Base-by-base conservation (phyloP, 2,888 invertebrate species). In the Epiblema foenella region DNA sequence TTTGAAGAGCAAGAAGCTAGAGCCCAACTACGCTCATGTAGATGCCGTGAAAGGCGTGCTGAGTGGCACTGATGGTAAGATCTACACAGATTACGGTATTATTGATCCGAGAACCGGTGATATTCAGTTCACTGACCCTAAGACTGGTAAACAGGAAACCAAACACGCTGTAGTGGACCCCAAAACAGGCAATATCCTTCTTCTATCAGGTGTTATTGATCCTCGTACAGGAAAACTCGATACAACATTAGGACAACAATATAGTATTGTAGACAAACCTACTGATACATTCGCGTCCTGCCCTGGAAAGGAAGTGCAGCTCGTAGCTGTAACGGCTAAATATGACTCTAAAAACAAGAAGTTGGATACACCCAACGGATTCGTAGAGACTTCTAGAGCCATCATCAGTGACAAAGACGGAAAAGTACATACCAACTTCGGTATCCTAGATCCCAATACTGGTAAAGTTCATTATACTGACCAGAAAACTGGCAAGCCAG, bases 351-450 rank as follows among this genome's bases (percentile, higher is more conserved):
- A 95, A 83, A 93, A 89, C 54, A 95, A 94, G 68, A 94, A 94
- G 80, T 83, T 95, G 11, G 95, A 95, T 74, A 89, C 94, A 75
- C 94, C 95, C 10, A 94, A 93, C 63, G 95, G 95, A 20, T 93
- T 92, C 59, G 86, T 94, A 42, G 95, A 93, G 77, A 90, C 89
- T 1, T 93, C 93, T 0, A 88, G 89, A 83, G 90, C 90, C 70
- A 92, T 95, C 77, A 95, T 96, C 74, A 95, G 95, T 77, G 95
- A 95, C 75, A 95, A 95, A 87, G 96, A 96, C 54, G 95, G 95
- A 73, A 96, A 95, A 89, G 95, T 96, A 76, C 95, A 96, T 80
- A 79, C 95, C 80, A 88, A 96, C 94, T 85, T 96, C 93, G 88
- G 95, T 90, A 76, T 96, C 89, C 88, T 95, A 17, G 95, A 95